phyloP scores from a whole-genome alignment of 2,797 vertebrate genomes.

The Enteromius unitaeniatus region DNA sequence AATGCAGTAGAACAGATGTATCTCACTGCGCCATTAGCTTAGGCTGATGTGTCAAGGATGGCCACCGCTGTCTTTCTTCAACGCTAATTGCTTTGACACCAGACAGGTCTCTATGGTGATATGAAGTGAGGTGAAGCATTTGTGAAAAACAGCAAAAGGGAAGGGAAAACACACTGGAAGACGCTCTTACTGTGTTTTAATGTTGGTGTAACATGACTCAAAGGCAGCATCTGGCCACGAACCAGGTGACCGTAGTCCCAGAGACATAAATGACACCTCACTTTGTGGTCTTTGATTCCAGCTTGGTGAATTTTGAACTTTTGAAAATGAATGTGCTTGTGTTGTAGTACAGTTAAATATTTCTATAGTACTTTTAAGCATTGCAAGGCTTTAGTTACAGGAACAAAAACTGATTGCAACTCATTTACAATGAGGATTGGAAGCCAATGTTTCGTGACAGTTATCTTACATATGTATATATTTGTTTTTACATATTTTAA shows the following conservation, averaged over 20 bases:
- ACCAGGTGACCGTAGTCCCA: not conserved
- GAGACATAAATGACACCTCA: not conserved
- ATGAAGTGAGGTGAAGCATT: slow-evolving; percentile 34
- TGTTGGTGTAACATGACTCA: not conserved
- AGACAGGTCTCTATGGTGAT: slow-evolving; percentile 36
- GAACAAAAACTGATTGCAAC: not conserved
- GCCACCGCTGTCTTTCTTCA: slow-evolving; percentile 35
- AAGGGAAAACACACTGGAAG: not conserved
- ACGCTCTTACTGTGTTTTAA: not conserved
- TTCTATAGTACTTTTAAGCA: not conserved
- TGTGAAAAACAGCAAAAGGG: slow-evolving; percentile 4
- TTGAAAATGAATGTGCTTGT: not conserved
- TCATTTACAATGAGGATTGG: not conserved
- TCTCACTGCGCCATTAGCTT: slow-evolving; percentile 17
- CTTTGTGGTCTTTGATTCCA: not conserved
- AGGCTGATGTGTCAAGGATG: slow-evolving; percentile 35
- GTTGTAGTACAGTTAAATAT: not conserved
- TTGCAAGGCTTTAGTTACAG: not conserved
- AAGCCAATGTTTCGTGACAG: not conserved
- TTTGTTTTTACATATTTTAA: not conserved
- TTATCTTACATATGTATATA: not conserved
- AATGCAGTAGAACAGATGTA: slow-evolving; percentile 18
- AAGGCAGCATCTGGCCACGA: not conserved
- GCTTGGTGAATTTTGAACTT: not conserved
- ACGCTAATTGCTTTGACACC: slow-evolving; percentile 36